Evolutionary conservation across 2,888 invertebrate species (phyloP).

Genomic region (Drosophila silvestris): DNA sequence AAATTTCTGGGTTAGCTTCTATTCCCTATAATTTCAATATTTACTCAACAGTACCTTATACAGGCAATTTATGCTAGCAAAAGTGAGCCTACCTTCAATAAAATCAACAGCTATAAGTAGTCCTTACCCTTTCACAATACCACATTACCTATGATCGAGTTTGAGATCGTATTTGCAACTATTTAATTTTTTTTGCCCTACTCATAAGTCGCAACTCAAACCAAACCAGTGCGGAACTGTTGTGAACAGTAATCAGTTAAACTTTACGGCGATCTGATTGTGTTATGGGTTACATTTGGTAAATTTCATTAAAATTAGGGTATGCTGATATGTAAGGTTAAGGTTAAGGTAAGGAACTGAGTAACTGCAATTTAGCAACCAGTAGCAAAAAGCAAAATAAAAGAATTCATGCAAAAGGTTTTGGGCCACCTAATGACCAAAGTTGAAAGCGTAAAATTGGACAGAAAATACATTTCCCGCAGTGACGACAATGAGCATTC

Average conservation of each 20-base stretch:
- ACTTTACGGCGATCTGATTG: background rate
- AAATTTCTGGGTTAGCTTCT: background rate
- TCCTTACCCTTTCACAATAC: background rate
- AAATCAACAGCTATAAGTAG: background rate
- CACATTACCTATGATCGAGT: background rate
- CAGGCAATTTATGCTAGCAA: background rate
- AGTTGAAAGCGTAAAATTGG: constrained; percentile 47
- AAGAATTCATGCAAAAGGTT: constrained; percentile 7
- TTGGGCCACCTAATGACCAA: constrained; percentile 60
- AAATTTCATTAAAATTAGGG: constrained; percentile 59
- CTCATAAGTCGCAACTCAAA: background rate
- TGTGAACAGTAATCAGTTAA: background rate
- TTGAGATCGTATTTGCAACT: background rate
- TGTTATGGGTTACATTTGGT: constrained; percentile 13
- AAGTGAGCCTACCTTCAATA: too few relatives aligned
- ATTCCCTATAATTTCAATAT: background rate
- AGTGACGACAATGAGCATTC: constrained; percentile 47
- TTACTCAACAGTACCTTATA: background rate
- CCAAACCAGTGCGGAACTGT: background rate
- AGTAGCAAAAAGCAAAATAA: constrained; percentile 14
- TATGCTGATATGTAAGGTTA: constrained; percentile 47
- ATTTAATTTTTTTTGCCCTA: background rate
- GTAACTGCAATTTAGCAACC: constrained; percentile 56
- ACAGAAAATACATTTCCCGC: constrained; percentile 44
- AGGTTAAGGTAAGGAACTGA: constrained; percentile 43